phyloP scores from a whole-genome alignment of 2,113 vertebrate species.

The Gnathonemus longibarbis region DNA sequence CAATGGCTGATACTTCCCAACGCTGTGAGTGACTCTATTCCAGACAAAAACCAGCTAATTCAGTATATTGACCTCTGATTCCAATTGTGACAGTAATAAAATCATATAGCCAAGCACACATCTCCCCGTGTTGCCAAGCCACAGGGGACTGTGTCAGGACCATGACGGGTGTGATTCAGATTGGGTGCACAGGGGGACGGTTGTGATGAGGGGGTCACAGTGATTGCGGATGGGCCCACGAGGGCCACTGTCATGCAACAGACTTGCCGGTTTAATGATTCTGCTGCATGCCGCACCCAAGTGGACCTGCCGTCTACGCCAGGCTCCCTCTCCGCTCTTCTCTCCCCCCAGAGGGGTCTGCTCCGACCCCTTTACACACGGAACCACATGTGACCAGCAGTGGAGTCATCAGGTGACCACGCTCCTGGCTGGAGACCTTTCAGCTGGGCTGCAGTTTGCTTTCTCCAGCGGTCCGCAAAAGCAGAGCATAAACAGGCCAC shows the following conservation, averaged over 20 bases:
- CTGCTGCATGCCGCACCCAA: not conserved
- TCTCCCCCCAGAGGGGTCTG: not conserved
- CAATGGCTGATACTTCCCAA: constrained; percentile 24
- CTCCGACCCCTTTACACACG: not conserved
- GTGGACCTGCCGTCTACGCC: not conserved
- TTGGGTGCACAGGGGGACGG: not conserved
- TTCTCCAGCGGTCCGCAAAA: not conserved
- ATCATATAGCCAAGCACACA: not conserved
- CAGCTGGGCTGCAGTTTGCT: not conserved
- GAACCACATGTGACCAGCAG: not conserved
- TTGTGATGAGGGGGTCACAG: not conserved
- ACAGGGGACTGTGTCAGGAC: not conserved
- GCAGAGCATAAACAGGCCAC: not conserved
- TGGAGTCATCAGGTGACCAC: not conserved
- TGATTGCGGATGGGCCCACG: not conserved
- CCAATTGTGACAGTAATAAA: not conserved
- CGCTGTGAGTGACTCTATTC: not conserved
- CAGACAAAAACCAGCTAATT: not conserved
- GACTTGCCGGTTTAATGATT: not conserved
- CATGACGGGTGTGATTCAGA: not conserved
- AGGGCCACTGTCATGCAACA: not conserved
- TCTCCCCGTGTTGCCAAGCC: not conserved
- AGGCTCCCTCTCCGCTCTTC: not conserved
- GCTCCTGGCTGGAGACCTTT: not conserved
- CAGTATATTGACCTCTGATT: not conserved